phyloP scores from a whole-genome alignment of 2,888 invertebrate species.

The Lasioglossum figueresi region DNA sequence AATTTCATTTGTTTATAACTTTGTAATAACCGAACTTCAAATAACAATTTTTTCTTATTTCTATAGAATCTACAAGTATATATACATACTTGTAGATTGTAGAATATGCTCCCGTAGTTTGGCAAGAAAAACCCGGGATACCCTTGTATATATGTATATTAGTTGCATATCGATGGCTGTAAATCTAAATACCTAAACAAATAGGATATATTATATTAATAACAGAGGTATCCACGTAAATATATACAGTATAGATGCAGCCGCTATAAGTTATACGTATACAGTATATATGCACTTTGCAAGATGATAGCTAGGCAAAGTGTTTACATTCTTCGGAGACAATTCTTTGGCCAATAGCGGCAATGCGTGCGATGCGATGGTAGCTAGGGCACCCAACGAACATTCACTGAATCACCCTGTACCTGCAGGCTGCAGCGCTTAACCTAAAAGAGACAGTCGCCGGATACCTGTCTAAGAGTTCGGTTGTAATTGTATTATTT shows the following conservation, averaged over 20 bases:
- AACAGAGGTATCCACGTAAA: not conserved
- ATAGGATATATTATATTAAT: not conserved
- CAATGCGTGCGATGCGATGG: not conserved
- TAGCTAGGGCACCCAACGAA: not conserved
- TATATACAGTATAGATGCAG: not conserved
- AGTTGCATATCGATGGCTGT: not conserved
- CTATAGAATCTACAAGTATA: too few relatives aligned
- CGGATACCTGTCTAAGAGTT: constrained; percentile 36
- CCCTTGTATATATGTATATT: too few relatives aligned
- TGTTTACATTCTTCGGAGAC: not conserved
- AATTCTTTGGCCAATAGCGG: not conserved
- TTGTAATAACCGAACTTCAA: too few relatives aligned
- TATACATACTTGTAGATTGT: too few relatives aligned
- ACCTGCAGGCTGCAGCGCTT: constrained; percentile 7
- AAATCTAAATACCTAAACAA: not conserved
- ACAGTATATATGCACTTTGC: too few relatives aligned
- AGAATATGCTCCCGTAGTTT: too few relatives aligned
- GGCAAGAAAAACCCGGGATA: too few relatives aligned
- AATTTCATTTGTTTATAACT: too few relatives aligned
- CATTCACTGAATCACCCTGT: not conserved
- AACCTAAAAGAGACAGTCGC: constrained; percentile 46
- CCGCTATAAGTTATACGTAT: too few relatives aligned
- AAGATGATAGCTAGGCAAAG: not conserved
- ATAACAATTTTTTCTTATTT: too few relatives aligned
- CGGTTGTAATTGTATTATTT: not conserved